Evolutionary conservation across 2,113 vertebrate genomes (phyloP).

Genomic region (Phylloscopus trochiloides): DNA sequence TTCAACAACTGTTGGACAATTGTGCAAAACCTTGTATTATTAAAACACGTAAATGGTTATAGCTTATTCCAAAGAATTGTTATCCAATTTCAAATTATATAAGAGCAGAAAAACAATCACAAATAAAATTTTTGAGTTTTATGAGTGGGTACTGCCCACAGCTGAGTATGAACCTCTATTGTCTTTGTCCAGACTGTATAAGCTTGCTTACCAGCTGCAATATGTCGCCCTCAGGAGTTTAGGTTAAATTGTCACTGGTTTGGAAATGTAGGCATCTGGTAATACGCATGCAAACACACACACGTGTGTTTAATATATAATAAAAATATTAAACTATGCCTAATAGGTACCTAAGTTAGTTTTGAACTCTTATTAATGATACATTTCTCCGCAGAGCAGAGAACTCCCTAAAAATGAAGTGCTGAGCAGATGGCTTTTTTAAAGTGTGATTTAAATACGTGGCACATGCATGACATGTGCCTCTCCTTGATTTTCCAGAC

Average conservation of each 20-base stretch:
- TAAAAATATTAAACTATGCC: background rate
- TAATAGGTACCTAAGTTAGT: background rate
- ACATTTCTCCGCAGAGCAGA: background rate
- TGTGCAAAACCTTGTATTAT: background rate
- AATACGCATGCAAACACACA: background rate
- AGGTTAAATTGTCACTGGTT: background rate
- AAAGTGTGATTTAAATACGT: slow-evolving; percentile 25
- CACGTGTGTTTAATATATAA: too few relatives aligned
- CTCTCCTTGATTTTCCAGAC: background rate
- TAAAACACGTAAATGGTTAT: background rate
- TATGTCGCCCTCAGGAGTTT: background rate
- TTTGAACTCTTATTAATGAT: background rate
- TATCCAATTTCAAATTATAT: background rate
- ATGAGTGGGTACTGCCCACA: background rate
- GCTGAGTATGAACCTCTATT: background rate
- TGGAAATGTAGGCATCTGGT: background rate
- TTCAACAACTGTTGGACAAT: background rate
- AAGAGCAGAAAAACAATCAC: background rate
- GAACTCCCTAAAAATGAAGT: background rate
- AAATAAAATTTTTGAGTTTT: background rate
- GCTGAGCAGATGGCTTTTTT: background rate
- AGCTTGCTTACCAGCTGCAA: background rate
- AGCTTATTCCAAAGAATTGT: background rate
- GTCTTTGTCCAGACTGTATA: background rate
- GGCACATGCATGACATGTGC: background rate